phyloP scores from a whole-genome alignment of 2,113 vertebrate species.

The Phocoena phocoena region DNA sequence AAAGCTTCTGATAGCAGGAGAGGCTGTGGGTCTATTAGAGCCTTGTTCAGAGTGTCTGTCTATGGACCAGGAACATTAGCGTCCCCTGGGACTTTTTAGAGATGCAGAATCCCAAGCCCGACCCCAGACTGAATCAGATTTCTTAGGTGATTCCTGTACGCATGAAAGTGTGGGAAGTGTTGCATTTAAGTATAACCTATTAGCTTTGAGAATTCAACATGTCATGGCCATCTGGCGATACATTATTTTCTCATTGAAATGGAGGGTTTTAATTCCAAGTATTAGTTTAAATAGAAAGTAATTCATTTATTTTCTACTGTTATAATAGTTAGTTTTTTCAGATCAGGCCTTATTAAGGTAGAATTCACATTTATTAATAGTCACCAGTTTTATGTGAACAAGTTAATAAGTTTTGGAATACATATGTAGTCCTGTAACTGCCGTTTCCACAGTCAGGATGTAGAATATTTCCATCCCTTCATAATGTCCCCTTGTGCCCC shows the following conservation, averaged over 20 bases:
- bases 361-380: background rate
- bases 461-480: background rate
- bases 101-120: background rate
- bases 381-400: background rate
- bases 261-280: background rate
- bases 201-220: background rate
- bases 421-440: background rate
- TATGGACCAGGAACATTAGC: background rate
- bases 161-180: background rate
- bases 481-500: background rate
- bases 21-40: background rate
- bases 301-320: background rate
- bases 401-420: background rate
- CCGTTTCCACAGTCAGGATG: background rate
- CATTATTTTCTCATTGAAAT: background rate
- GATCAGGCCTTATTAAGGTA: background rate
- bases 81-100: background rate
- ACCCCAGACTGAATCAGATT: background rate
- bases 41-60: background rate
- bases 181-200: background rate
- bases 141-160: background rate
- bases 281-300: background rate
- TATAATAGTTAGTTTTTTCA: constrained; percentile 21
- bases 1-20: background rate
- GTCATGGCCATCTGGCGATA: background rate